Percentiles rank a stretch among this genome's conserved stretches.
Evolutionary conservation across 1,140 invertebrate species (phyloP).

Genomic region (Pseudomyrmex sp.): DNA sequence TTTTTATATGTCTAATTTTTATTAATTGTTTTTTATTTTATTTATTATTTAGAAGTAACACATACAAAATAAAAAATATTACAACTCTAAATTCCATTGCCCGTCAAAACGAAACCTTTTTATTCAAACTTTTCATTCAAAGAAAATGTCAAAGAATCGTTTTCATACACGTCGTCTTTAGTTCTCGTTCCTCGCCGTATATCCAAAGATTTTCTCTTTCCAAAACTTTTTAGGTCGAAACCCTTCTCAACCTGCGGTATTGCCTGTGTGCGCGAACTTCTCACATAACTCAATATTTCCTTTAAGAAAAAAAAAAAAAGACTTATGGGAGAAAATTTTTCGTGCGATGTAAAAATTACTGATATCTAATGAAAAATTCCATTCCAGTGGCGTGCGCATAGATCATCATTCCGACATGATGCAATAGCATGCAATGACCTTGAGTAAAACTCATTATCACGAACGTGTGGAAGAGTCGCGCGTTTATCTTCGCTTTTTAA

Average conservation of each 20-base stretch:
- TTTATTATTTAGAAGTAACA: neutral
- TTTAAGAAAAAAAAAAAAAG: neutral
- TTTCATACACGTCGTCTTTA: too few species aligned
- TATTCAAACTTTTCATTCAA: too few species aligned
- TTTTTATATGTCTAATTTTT: neutral
- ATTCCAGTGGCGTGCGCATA: neutral
- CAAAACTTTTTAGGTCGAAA: neutral
- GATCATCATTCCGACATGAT: neutral
- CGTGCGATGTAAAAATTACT: neutral
- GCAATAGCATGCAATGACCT: neutral
- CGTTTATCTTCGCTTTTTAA: slow-evolving; percentile 14
- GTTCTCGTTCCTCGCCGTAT: too few species aligned
- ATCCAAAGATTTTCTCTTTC: too few species aligned
- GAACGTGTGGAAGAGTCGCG: neutral
- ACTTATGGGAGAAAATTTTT: neutral
- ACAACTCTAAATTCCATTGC: neutral
- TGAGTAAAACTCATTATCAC: slow-evolving; percentile 7
- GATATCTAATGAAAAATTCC: neutral
- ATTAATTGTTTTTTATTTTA: neutral
- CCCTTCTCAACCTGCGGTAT: neutral
- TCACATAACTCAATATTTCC: neutral
- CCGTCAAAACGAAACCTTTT: too few species aligned
- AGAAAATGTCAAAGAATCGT: too few species aligned
- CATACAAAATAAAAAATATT: too few species aligned
- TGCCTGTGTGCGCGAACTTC: neutral